Conservation (phyloP, 1,140 invertebrate genomes). For the Heliconius himera region DNA sequence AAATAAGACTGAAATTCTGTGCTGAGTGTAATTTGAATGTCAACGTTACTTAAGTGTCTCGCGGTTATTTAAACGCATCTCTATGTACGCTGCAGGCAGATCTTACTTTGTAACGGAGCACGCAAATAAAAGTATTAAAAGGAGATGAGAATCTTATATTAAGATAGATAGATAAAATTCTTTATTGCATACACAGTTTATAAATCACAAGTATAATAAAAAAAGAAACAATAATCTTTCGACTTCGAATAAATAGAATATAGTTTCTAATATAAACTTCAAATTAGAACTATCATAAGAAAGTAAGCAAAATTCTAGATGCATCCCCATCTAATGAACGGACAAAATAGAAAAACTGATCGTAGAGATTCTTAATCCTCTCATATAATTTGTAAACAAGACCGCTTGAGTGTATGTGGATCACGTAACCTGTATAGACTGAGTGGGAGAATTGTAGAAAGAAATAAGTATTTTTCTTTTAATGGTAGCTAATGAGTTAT, state of each 20-base stretch:
- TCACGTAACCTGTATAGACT: background rate
- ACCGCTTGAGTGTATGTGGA: background rate
- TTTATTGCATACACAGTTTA: no score
- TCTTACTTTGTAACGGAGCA: background rate
- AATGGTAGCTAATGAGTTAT: background rate
- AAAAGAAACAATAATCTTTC: no score
- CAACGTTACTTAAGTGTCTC: conserved; percentile 2
- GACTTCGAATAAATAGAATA: no score
- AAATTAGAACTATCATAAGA: background rate
- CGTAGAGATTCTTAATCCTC: background rate
- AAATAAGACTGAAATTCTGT: conserved; percentile 17
- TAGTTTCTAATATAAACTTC: no score
- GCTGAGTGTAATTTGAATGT: conserved; percentile 14
- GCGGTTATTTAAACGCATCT: conserved; percentile 9
- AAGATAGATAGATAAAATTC: background rate
- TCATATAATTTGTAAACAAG: conserved; percentile 2
- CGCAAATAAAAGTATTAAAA: background rate
- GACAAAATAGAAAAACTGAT: background rate
- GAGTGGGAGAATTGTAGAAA: background rate
- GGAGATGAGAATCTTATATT: background rate
- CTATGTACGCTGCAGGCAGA: background rate
- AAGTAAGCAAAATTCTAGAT: background rate
- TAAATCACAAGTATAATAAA: no score
- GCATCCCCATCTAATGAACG: background rate
- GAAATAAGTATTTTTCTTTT: background rate